A percentile compares a stretch with the other conserved stretches of the same genome.
These are phyloP conservation scores for Aphidius colemani DNA, from an alignment of 2,888 invertebrate species.

Conservation along the genomic window DNA sequence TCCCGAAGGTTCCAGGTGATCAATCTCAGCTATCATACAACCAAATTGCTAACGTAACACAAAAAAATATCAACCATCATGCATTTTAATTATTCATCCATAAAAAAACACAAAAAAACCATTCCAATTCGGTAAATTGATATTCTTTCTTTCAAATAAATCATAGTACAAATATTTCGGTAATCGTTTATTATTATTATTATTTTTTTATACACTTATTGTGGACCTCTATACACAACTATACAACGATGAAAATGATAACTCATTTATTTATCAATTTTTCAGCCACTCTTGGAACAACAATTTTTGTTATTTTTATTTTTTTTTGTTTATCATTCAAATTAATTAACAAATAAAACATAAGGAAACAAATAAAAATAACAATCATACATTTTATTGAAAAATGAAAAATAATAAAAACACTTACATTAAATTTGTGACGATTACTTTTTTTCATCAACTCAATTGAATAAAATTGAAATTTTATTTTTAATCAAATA, in stretches of 20 bases:
- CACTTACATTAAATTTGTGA: background rate
- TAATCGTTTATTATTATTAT: constrained; percentile 48
- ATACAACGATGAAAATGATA: constrained; percentile 58
- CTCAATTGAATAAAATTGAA: background rate
- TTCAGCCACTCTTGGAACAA: background rate
- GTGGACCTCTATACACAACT: constrained; percentile 59
- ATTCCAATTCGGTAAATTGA: no score
- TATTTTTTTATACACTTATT: constrained; percentile 53
- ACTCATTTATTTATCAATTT: constrained; percentile 31
- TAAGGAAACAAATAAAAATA: constrained; percentile 19
- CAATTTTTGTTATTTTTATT: background rate
- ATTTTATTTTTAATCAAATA: background rate
- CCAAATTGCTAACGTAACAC: background rate
- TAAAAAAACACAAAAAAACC: no score
- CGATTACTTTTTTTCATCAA: background rate
- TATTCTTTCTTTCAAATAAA: background rate
- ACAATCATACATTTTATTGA: constrained; percentile 26
- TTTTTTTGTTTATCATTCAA: background rate
- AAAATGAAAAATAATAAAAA: background rate
- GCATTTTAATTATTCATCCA: no score
- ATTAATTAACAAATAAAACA: constrained; percentile 17
- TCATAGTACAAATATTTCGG: constrained; percentile 37
- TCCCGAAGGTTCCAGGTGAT: no score
- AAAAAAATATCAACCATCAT: background rate
- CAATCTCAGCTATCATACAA: no score